phyloP scores from a whole-genome alignment of 2,113 vertebrate genomes.

The Calypte anna region DNA sequence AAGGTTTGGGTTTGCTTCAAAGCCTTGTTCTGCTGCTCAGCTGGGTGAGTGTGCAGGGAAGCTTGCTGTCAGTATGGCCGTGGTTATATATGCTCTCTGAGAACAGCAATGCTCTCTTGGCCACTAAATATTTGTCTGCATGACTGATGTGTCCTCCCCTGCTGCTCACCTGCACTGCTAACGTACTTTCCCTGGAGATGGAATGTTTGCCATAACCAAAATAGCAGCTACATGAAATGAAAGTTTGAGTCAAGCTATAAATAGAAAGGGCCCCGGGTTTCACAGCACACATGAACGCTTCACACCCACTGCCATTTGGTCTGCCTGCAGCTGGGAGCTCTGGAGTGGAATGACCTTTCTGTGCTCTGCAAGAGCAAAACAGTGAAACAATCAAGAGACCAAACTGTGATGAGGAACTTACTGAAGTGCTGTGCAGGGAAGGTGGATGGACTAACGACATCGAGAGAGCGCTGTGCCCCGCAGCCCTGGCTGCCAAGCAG shows the following conservation, averaged over 20 bases:
- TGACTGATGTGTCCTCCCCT: neutral
- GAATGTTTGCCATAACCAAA: constrained; percentile 65
- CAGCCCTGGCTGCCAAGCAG: neutral
- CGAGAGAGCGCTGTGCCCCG: neutral
- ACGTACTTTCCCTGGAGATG: constrained; percentile 57
- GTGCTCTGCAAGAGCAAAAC: constrained; percentile 56
- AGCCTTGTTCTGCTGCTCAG: neutral
- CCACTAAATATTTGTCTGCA: constrained; percentile 35
- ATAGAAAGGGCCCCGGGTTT: constrained; percentile 56
- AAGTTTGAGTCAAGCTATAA: constrained; percentile 75
- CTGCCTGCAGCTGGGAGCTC: constrained; percentile 58
- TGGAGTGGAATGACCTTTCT: constrained; percentile 61
- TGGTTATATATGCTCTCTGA: constrained; percentile 31
- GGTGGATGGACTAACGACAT: neutral
- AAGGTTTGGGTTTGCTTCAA: neutral
- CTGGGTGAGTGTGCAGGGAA: neutral
- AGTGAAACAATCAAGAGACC: constrained; percentile 38
- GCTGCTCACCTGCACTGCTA: constrained; percentile 35
- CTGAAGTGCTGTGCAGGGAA: neutral
- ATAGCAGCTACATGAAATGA: constrained; percentile 73
- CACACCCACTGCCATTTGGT: constrained; percentile 70
- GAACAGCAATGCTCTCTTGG: constrained; percentile 38
- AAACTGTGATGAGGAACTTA: constrained; percentile 25
- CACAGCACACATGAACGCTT: neutral
- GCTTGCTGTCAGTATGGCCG: neutral